These are phyloP conservation scores for Troglohyphantes excavatus DNA, from an alignment of 2,888 invertebrate species.

Conservation along the genomic window DNA sequence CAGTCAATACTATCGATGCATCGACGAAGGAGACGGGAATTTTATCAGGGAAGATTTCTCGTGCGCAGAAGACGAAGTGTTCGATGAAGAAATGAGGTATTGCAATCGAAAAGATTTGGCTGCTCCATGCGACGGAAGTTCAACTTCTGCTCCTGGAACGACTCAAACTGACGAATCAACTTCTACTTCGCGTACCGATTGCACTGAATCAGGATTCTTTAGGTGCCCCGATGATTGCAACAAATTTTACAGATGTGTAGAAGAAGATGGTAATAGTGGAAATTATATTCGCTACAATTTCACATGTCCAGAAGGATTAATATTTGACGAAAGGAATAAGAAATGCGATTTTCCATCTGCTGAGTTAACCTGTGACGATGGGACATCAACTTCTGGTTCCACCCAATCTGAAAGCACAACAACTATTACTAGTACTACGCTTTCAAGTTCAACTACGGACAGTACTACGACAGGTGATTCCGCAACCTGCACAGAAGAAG, in stretches of 20 bases:
- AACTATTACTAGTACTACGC: constrained; percentile 9
- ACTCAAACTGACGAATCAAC: not conserved
- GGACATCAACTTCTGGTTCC: constrained; percentile 81
- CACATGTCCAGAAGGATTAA: constrained; percentile 90
- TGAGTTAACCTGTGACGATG: constrained; percentile 87
- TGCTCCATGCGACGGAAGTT: constrained; percentile 50
- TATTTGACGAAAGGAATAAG: constrained; percentile 85
- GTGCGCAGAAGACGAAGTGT: constrained; percentile 71
- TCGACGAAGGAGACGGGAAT: constrained; percentile 66
- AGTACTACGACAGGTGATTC: not conserved
- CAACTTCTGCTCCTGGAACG: not conserved
- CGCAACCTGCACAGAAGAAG: constrained; percentile 79
- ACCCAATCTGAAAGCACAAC: constrained; percentile 1
- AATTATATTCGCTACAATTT: constrained; percentile 88
- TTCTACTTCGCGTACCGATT: constrained; percentile 50
- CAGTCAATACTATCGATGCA: constrained; percentile 79
- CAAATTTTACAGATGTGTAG: constrained; percentile 91
- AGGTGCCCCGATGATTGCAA: constrained; percentile 78
- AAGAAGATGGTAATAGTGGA: constrained; percentile 88
- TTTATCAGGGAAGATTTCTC: constrained; percentile 59
- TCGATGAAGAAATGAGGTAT: constrained; percentile 74
- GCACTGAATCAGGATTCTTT: constrained; percentile 78
- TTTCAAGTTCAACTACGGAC: constrained; percentile 1
- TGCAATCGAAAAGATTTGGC: constrained; percentile 69
- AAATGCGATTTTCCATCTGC: constrained; percentile 91